Conservation (phyloP, 2,113 vertebrate species). For the Callorhinus ursinus region DNA sequence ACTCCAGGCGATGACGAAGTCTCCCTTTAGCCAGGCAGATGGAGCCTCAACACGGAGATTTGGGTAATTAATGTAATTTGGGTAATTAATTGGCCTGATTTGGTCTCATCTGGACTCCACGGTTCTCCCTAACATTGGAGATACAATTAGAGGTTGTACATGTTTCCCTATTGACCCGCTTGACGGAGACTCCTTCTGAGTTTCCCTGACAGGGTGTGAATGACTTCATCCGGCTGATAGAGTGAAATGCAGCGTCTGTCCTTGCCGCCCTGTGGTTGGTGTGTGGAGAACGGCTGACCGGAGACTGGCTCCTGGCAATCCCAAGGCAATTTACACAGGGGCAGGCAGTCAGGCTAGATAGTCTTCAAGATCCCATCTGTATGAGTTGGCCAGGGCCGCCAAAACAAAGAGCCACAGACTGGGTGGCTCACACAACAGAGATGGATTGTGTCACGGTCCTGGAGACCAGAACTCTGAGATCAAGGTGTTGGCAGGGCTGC, state of each 20-base stretch:
- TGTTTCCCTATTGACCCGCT: background rate
- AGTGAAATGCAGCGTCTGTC: background rate
- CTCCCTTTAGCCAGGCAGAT: slow-evolving; percentile 3
- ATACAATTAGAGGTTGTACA: slow-evolving; percentile 49
- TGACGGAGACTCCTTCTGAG: background rate
- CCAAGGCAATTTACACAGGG: background rate
- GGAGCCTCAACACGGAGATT: background rate
- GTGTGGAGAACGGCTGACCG: background rate
- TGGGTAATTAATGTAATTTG: background rate
- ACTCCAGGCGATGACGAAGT: slow-evolving; percentile 21
- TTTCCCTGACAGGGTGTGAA: background rate
- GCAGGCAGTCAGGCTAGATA: background rate
- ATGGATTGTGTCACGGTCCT: background rate
- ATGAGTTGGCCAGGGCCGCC: background rate
- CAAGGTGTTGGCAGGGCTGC: background rate
- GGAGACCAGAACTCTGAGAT: background rate
- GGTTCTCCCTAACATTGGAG: slow-evolving; percentile 15
- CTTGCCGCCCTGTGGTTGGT: slow-evolving; percentile 36
- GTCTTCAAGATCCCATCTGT: background rate
- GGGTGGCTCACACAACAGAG: background rate
- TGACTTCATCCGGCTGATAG: slow-evolving; percentile 28
- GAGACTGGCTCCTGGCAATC: slow-evolving; percentile 8
- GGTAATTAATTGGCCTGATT: slow-evolving; percentile 36
- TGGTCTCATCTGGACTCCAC: slow-evolving; percentile 38
- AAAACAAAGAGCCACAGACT: background rate